Evolutionary conservation across 2,113 vertebrate genomes (phyloP), one percentile per base, ranked within the genome.

Genomic region (Rissa tridactyla): DNA sequence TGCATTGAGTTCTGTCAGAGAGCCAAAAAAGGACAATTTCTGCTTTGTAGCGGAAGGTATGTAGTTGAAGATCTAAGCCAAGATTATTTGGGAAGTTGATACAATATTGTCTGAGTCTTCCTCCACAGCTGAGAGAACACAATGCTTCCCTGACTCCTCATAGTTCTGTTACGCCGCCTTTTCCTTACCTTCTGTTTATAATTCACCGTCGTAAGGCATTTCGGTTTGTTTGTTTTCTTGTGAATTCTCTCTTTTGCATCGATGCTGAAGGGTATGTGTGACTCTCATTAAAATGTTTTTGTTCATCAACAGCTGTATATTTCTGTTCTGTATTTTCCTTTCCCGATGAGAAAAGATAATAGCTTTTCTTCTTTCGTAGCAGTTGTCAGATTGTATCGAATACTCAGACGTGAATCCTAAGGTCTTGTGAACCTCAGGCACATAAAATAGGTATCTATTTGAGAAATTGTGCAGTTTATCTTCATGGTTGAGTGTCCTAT

Each of bases 121-220:
- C 68, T 88, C 86, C 78, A 2, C 57, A 64, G 23, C 47, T 25
- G 77, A 82, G 76, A 23, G 68, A 47, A 8, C 88, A 32, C 38
- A 46, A 3, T 52, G 65, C 71, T 95, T 54, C 62, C 44, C 18
- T 76, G 88, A 32, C 84, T 88, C 75, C 68, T 94, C 9, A 7
- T 61, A 61, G 64, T 61, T 75, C 58, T 90, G 61, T 54, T 66
- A 17, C 23, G 3, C 44, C 46, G 38, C 20, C 1, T 90, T 91
- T 70, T 64, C 82, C 81, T 81, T 83, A 82, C 62, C 88, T 91
- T 94, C 94, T 94, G 36, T 76, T 61, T 52, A 55, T 94, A 94
- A 83, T 91, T 96, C 95, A 93, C 82, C 61, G 15, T 95, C 93
- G 12, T 44, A 47, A 91, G 96, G 73, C 46, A 26, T 95, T 97